These are phyloP conservation scores for Hypena proboscidalis DNA, from an alignment of 2,888 invertebrate genomes.

Conservation along the genomic window DNA sequence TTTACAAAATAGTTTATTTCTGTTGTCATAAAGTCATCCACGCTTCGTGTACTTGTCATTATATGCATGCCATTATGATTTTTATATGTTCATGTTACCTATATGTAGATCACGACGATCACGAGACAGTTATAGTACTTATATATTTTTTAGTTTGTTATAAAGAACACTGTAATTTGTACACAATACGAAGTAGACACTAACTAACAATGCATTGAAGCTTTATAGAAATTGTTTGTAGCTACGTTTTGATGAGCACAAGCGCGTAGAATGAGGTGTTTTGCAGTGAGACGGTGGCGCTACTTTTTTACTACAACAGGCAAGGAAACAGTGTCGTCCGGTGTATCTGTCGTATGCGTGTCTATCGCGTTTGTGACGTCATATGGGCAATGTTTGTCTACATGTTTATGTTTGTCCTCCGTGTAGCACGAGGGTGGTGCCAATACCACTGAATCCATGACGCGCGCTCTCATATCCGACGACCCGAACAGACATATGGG, in stretches of 20 bases:
- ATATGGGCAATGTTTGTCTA: constrained; percentile 74
- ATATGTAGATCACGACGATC: constrained; percentile 57
- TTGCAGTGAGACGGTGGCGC: constrained; percentile 71
- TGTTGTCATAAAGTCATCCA: constrained; percentile 46
- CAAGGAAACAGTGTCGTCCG: constrained; percentile 53
- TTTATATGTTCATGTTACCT: constrained; percentile 68
- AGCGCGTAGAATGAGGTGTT: constrained; percentile 49
- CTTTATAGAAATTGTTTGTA: constrained; percentile 61
- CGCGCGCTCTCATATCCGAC: constrained; percentile 97
- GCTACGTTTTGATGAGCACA: constrained; percentile 56
- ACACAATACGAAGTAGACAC: constrained; percentile 68
- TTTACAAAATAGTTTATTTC: constrained; percentile 44
- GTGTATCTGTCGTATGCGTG: constrained; percentile 45
- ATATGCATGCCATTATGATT: constrained; percentile 79
- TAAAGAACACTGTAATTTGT: constrained; percentile 67
- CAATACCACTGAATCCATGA: constrained; percentile 97
- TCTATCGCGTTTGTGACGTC: constrained; percentile 62
- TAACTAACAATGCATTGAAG: constrained; percentile 70
- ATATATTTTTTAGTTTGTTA: constrained; percentile 55
- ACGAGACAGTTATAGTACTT: constrained; percentile 50
- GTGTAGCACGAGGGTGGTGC: constrained; percentile 95
- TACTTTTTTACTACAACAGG: constrained; percentile 85
- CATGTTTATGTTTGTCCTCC: constrained; percentile 87
- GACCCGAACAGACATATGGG: constrained; percentile 96
- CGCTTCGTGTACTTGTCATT: constrained; percentile 65